These are phyloP conservation scores for Halcyon leucocephala DNA, from an alignment of 2,797 vertebrate genomes.

Conservation along the genomic window DNA sequence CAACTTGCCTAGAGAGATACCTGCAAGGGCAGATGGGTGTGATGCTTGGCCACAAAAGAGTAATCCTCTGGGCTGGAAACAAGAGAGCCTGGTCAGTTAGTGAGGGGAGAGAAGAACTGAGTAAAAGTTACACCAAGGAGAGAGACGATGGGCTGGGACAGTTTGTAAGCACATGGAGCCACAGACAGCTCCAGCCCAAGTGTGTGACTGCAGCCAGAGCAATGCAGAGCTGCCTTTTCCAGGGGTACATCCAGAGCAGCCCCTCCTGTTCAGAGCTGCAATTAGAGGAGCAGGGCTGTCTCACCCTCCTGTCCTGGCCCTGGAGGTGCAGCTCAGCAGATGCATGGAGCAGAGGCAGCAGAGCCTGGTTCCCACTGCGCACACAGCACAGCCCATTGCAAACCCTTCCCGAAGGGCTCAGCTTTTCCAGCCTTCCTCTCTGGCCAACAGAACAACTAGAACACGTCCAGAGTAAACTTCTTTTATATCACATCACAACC, in stretches of 20 bases:
- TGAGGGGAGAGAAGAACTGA: background rate
- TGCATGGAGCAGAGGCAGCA: background rate
- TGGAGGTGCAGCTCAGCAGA: background rate
- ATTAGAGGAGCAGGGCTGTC: background rate
- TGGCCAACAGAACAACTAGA: background rate
- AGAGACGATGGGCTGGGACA: background rate
- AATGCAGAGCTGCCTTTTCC: background rate
- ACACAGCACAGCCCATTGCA: background rate
- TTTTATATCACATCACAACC: background rate
- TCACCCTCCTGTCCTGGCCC: background rate
- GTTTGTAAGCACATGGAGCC: accelerated
- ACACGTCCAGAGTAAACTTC: accelerated
- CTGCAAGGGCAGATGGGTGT: background rate
- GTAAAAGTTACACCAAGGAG: background rate
- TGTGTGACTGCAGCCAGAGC: background rate
- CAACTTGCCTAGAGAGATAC: background rate
- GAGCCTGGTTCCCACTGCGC: background rate
- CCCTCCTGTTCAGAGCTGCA: background rate
- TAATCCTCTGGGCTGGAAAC: background rate
- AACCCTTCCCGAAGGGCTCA: background rate
- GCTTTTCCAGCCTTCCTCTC: background rate
- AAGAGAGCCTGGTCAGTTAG: background rate
- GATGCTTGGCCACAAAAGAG: background rate
- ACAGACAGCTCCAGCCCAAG: background rate
- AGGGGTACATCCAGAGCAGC: background rate